Base-by-base conservation (phyloP, 2,113 vertebrate genomes). In the Vireo altiloquus region DNA sequence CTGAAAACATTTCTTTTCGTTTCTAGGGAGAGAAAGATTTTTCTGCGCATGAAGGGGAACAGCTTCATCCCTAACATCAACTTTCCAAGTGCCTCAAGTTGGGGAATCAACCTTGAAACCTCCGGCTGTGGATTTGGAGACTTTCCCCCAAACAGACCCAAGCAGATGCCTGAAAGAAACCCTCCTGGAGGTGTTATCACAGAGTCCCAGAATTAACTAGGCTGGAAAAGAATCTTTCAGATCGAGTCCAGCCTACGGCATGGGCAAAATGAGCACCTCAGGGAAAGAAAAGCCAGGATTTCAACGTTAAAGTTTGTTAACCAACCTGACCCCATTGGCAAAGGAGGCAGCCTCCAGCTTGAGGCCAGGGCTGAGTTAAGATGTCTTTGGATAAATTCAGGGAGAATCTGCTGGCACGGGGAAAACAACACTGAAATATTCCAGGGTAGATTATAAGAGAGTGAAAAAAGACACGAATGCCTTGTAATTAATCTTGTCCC, bases 311-410 rank as follows among this genome's bases (percentile, higher is more conserved):
- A 53, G 17, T 85, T 91, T 90, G 68, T 83, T 90, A 63, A 84
- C 65, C 80, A 95, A 94, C 31, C 37, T 78, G 94, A 91, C 78
- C 91, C 33, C 7, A 15, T 85, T 94, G 88, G 94, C 53, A 93
- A 89, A 91, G 47, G 42, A 84, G 87, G 50, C 52, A 92, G 87
- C 60, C 61, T 33, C 69, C 84, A 86, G 44, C 90, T n/a, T 23
- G 40, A 82, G 59, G 89, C 63, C 75, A 78, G 35, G 1, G 22
- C 21, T 42, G 33, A 76, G 44, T 72, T 69, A 56, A 88, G 82
- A 54, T 53, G 61, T 79, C 79, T 93, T 82, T 20, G 47, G 80
- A 60, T 71, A 88, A 93, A 56, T 97, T 68, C 89, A 60, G 63
- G 18, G 50, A 31, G 80, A 94, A 77, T 82, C 84, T 93, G 56